phyloP scores from a whole-genome alignment of 37 sponge, comb jelly and placozoan species.

The Oscarella lobularis region DNA sequence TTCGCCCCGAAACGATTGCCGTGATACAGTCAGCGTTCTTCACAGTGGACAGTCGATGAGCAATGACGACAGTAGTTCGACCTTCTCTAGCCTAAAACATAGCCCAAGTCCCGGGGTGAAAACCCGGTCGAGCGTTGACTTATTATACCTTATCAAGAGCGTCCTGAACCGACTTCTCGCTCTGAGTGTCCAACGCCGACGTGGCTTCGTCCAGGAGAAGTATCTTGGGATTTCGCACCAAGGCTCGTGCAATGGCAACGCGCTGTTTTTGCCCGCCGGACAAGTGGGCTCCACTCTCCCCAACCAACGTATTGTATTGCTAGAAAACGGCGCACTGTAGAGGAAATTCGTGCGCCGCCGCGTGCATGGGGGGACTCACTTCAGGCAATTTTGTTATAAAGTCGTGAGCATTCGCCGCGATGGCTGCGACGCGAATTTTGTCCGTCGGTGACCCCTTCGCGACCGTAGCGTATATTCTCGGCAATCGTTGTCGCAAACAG shows the following conservation, averaged over 20 bases:
- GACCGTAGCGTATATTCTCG: constrained; percentile 49
- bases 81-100: too few relatives aligned
- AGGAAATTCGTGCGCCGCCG: too few relatives aligned
- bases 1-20: constrained; percentile 4
- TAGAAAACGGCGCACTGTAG: too few relatives aligned
- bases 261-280: constrained; percentile 91
- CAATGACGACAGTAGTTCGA: constrained; percentile 29
- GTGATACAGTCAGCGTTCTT: constrained; percentile 16
- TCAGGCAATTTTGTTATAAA: constrained; percentile 73
- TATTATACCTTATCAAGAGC: constrained; percentile 60
- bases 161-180: constrained; percentile 76
- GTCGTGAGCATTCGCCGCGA: constrained; percentile 72
- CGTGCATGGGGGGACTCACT: not conserved
- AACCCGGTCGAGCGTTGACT: too few relatives aligned
- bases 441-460: constrained; percentile 46
- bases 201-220: constrained; percentile 92
- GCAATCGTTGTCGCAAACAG: constrained; percentile 45
- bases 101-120: too few relatives aligned
- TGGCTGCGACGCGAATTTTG: constrained; percentile 67
- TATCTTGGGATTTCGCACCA: constrained; percentile 77
- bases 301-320: constrained; percentile 66
- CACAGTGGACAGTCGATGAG: constrained; percentile 38
- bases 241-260: constrained; percentile 84
- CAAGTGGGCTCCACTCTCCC: constrained; percentile 75
- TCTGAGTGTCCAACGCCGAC: constrained; percentile 82